Percentiles rank a stretch among this genome's conserved stretches.
phyloP scores from a whole-genome alignment of 92 coral and sea anemone species.

The Nematostella vectensis region DNA sequence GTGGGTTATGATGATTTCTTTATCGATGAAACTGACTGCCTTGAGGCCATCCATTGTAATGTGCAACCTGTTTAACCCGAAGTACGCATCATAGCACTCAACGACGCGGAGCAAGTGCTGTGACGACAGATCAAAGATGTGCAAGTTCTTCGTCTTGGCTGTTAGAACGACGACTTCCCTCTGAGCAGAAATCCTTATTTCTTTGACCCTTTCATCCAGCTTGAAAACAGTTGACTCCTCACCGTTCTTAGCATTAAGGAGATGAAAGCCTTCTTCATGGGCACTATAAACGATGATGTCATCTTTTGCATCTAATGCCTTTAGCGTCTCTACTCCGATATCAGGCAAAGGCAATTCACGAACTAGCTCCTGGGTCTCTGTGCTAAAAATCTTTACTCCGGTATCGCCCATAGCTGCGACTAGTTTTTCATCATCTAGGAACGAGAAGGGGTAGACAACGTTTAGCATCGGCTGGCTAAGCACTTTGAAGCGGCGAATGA shows the following conservation, averaged over 20 bases:
- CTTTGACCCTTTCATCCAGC: slow-evolving; percentile 28
- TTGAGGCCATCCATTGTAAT: slow-evolving; percentile 25
- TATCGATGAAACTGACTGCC: slow-evolving; percentile 28
- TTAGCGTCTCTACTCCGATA: slow-evolving; percentile 27
- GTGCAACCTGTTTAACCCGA: slow-evolving; percentile 34
- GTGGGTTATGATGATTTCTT: slow-evolving; percentile 9
- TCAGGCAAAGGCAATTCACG: slow-evolving; percentile 19
- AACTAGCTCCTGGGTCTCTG: slow-evolving; percentile 13
- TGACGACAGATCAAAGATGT: slow-evolving; percentile 23
- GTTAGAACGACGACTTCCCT: slow-evolving; percentile 24
- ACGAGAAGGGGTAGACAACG: slow-evolving; percentile 39
- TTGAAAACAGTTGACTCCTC: slow-evolving; percentile 23
- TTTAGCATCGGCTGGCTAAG: slow-evolving; percentile 28
- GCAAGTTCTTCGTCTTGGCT: slow-evolving; percentile 23
- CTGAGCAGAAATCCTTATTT: slow-evolving; percentile 13
- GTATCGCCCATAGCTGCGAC: slow-evolving; percentile 34
- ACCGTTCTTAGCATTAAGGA: slow-evolving; percentile 23
- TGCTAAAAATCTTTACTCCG: slow-evolving; percentile 46
- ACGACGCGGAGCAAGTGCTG: slow-evolving; percentile 15
- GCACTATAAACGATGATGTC: slow-evolving; percentile 35
- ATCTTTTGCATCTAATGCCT: slow-evolving; percentile 36
- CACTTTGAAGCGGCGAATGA: slow-evolving; percentile 40
- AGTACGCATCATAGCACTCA: slow-evolving; percentile 22
- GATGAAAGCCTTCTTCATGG: slow-evolving; percentile 34
- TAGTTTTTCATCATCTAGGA: slow-evolving; percentile 25